Evolutionary conservation across 1,140 invertebrate genomes (phyloP).

Genomic region (Anoplophora glabripennis): DNA sequence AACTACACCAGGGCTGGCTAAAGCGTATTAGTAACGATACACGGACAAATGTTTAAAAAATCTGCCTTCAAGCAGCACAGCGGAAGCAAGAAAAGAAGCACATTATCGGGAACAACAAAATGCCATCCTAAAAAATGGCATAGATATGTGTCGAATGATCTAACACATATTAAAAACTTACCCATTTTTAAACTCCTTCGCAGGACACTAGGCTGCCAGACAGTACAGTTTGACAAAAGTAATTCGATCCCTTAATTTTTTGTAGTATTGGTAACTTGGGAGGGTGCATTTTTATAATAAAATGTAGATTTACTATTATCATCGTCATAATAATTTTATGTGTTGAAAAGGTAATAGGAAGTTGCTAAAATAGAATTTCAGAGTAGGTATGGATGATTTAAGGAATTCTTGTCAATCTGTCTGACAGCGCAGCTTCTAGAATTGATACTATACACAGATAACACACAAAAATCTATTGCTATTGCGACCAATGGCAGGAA

Average conservation of each 20-base stretch:
- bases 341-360: too few relatives aligned
- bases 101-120: conserved; percentile 42
- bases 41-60: not conserved
- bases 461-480: conserved; percentile 46
- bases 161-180: conserved; percentile 30
- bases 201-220: too few relatives aligned
- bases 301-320: too few relatives aligned
- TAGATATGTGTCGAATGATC: conserved; percentile 33
- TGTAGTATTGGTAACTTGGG: too few relatives aligned
- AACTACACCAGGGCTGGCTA: not conserved
- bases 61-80: not conserved
- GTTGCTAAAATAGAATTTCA: too few relatives aligned
- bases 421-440: not conserved
- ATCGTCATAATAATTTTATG: too few relatives aligned
- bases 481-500: conserved; percentile 48
- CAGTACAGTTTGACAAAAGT: too few relatives aligned
- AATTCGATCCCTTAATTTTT: too few relatives aligned
- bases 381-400: too few relatives aligned
- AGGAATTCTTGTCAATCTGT: not conserved
- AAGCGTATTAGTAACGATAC: not conserved
- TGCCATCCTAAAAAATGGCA: conserved; percentile 23
- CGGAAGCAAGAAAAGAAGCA: conserved; percentile 40
- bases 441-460: conserved; percentile 34
- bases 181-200: conserved; percentile 4
- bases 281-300: too few relatives aligned